Evolutionary conservation across 2,113 vertebrate species (phyloP).

Genomic region (Xiphophorus couchianus): DNA sequence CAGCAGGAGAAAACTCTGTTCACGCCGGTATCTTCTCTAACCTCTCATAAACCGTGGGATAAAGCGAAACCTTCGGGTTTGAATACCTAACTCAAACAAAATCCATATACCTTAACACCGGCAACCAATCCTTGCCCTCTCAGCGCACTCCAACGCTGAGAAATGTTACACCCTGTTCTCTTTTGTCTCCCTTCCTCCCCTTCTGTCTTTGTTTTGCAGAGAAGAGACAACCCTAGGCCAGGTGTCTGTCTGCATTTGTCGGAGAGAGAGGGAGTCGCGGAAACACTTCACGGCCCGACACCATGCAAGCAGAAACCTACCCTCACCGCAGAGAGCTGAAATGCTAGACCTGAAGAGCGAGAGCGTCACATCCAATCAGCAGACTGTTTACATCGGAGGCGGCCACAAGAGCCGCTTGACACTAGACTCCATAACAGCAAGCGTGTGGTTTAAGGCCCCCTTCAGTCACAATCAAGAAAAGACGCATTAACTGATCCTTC

Average conservation of each 20-base stretch:
- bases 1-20: background rate
- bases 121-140: background rate
- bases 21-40: background rate
- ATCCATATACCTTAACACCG: no score
- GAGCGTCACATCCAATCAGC: constrained; percentile 63
- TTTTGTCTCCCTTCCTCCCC: constrained; percentile 20
- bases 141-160: background rate
- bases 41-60: background rate
- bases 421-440: constrained; percentile 29
- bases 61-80: background rate
- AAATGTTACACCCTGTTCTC: constrained; percentile 10
- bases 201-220: constrained; percentile 66
- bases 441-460: constrained; percentile 39
- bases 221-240: constrained; percentile 58
- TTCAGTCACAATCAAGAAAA: constrained; percentile 41
- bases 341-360: constrained; percentile 59
- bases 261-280: constrained; percentile 57
- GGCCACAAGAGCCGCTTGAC: constrained; percentile 47
- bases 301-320: constrained; percentile 49
- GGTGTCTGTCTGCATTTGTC: constrained; percentile 71
- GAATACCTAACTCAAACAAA: background rate
- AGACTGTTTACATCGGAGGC: constrained; percentile 55
- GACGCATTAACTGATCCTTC: constrained; percentile 62
- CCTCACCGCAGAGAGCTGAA: constrained; percentile 60
- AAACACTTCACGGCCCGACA: constrained; percentile 50